Percentiles rank a stretch among this genome's conserved stretches.
Evolutionary conservation across 2,888 invertebrate species (phyloP).

Genomic region (Orthonevra nobilis): DNA sequence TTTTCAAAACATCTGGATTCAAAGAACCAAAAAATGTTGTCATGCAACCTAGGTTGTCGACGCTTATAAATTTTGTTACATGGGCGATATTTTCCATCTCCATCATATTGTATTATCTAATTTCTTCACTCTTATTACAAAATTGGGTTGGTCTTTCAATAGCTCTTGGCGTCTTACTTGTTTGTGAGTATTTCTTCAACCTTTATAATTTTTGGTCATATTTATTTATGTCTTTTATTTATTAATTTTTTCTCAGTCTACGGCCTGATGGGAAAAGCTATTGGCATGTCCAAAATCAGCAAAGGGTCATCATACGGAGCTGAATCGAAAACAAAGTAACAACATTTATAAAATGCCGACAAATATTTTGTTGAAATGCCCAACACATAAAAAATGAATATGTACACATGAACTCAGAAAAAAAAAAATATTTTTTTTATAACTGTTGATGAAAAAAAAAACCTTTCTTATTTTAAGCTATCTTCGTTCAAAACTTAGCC

Average conservation of each 20-base stretch:
- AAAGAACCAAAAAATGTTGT: constrained; percentile 83
- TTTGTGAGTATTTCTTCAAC: constrained; percentile 92
- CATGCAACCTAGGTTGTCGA: constrained; percentile 83
- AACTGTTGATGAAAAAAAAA: constrained; percentile 3
- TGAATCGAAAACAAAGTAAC: constrained; percentile 72
- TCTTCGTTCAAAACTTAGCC: constrained; percentile 21
- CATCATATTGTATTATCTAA: constrained; percentile 75
- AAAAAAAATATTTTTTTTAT: constrained; percentile 44
- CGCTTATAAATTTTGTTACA: constrained; percentile 86
- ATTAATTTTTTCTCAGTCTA: constrained; percentile 87
- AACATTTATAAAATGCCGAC: constrained; percentile 41
- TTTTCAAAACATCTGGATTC: constrained; percentile 88
- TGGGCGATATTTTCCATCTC: constrained; percentile 82
- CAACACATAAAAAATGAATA: constrained; percentile 6
- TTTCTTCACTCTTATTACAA: constrained; percentile 79
- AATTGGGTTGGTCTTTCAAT: constrained; percentile 80
- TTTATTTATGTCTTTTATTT: too few relatives aligned
- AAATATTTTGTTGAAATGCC: constrained; percentile 11
- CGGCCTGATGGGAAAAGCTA: constrained; percentile 87
- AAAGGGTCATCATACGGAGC: constrained; percentile 91
- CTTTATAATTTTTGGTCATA: too few relatives aligned
- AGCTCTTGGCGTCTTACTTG: constrained; percentile 82
- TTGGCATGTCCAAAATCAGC: constrained; percentile 91
- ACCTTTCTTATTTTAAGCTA: too few relatives aligned
- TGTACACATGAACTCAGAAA: constrained; percentile 29